phyloP scores from a whole-genome alignment of 2,113 vertebrate genomes.

The Aspidoscelis tigris region DNA sequence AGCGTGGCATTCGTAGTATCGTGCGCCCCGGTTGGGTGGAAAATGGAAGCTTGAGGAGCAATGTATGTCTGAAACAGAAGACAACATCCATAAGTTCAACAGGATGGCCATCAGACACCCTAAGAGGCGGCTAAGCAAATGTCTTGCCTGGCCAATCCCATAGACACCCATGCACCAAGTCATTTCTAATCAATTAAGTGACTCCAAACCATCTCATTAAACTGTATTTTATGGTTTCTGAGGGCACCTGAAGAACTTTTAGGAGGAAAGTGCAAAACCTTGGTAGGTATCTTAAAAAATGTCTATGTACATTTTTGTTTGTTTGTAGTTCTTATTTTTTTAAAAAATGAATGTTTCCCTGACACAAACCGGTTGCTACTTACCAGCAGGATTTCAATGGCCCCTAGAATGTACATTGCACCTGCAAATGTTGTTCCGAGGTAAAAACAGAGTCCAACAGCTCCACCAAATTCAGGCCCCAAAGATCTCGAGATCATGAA shows the following conservation, averaged over 20 bases:
- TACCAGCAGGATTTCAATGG: conserved; percentile 96
- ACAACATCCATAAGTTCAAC: conserved; percentile 3
- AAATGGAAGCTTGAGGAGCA: conserved; percentile 92
- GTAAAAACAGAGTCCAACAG: conserved; percentile 97
- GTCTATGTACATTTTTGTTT: neutral
- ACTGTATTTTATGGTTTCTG: neutral
- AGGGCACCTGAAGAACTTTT: neutral
- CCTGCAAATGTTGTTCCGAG: conserved; percentile 97
- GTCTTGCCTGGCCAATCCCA: neutral
- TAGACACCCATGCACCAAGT: neutral
- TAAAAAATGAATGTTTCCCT: neutral
- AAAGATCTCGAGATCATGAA: conserved; percentile 98
- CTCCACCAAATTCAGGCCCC: conserved; percentile 97
- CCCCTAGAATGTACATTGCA: conserved; percentile 97
- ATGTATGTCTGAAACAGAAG: conserved; percentile 90
- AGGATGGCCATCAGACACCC: too few relatives aligned
- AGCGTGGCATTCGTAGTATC: conserved; percentile 86
- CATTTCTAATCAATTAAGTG: neutral
- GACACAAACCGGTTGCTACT: conserved; percentile 61
- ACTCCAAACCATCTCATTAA: neutral
- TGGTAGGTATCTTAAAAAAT: neutral
- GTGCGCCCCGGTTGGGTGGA: conserved; percentile 80
- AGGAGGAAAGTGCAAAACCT: neutral
- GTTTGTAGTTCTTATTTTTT: neutral
- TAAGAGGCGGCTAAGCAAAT: neutral